Base-by-base conservation (phyloP, 2,797 vertebrate genomes). In the Enteromius trimaculatus region DNA sequence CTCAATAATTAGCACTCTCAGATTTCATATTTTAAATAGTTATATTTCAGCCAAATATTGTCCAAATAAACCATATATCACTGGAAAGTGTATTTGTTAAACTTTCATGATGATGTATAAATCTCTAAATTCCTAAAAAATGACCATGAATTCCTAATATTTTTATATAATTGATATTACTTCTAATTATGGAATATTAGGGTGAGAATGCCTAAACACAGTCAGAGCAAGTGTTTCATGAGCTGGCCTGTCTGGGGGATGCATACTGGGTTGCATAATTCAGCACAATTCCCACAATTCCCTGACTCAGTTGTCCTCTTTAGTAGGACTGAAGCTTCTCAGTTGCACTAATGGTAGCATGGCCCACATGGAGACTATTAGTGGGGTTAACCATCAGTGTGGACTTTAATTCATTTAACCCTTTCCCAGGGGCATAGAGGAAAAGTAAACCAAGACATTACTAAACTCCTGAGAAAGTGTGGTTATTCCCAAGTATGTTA, bases 271-370 rank as follows among this genome's bases (percentile, higher is more conserved):
- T 66, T 89, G 82, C 85, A 87, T 58, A 80, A 79, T 77, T 90
- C 86, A 87, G 89, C 87, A 85, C 68, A 72, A 89, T 87, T 83
- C 65, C 79, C 60, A 78, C 76, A 64, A 81, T 86, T 88, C 84
- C 80, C 83, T 81, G 76, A 87, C 58, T 83, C 85, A 82, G 69
- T 81, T 82, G 29, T 79, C 86, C 80, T 81, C 77, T 84, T 85
- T 68, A 84, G 72, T 74, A 55, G 77, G 53, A 80, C 83, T 75
- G 55, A 77, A 82, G 81, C 77, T 79, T 84, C 70, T 80, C 62
- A n/a, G 72, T 77, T 71, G 83, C 81, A 51, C 66, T 86, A 83
- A 88, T 87, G 82, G 72, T 86, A 79, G 86, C 65, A 88, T 86
- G 26, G 64, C 64, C 78, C 87, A 80, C 86, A 75, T 65, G 86